Conservation (phyloP, 2,113 vertebrate genomes). For the Synchiropus splendidus region DNA sequence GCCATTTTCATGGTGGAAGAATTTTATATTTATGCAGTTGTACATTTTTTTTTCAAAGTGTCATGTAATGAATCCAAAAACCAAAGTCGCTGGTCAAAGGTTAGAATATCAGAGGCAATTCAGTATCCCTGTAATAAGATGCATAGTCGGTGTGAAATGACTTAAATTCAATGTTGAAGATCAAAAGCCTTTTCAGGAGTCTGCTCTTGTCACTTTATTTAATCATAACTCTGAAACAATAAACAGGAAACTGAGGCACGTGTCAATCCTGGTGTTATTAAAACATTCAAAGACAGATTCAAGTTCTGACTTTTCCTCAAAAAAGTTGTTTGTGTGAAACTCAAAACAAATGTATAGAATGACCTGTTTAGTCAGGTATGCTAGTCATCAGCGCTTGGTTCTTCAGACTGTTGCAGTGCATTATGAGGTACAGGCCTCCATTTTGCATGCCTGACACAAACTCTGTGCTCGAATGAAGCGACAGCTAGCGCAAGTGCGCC, state of each 20-base stretch:
- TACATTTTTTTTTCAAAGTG: conserved; percentile 97
- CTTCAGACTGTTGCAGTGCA: too few relatives aligned
- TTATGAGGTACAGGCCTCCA: too few relatives aligned
- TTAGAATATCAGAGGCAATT: conserved; percentile 85
- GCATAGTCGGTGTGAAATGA: conserved; percentile 78
- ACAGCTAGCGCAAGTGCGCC: too few relatives aligned
- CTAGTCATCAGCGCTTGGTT: too few relatives aligned
- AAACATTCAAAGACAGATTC: too few relatives aligned
- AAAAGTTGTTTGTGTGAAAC: too few relatives aligned
- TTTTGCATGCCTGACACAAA: too few relatives aligned
- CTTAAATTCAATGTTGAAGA: conserved; percentile 85
- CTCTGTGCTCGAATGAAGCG: too few relatives aligned
- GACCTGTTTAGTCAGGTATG: too few relatives aligned
- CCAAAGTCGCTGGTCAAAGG: conserved; percentile 98
- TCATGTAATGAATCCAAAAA: conserved; percentile 91
- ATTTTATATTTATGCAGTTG: conserved; percentile 99
- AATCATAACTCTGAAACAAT: conserved; percentile 90
- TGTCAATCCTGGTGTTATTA: too few relatives aligned
- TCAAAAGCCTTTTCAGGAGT: conserved; percentile 83
- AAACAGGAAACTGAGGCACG: conserved; percentile 41
- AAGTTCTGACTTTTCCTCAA: too few relatives aligned
- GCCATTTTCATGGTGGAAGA: conserved; percentile 99
- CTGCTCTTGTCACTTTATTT: conserved; percentile 92
- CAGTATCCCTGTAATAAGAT: conserved; percentile 91
- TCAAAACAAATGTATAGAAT: too few relatives aligned